Conservation (phyloP, 2,797 vertebrate species). For the Mormyrus hasselquistii region DNA sequence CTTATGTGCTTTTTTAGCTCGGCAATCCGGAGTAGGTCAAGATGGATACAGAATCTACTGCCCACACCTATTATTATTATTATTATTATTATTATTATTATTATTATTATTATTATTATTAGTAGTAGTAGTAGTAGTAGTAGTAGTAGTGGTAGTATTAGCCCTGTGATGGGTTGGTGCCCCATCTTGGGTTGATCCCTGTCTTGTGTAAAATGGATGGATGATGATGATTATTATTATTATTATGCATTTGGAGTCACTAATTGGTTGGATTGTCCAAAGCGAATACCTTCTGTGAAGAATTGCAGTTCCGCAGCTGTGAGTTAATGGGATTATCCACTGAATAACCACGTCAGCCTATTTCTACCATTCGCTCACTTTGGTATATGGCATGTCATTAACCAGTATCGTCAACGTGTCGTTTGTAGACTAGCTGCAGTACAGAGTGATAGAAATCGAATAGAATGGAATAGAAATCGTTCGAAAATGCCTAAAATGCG, state of each 20-base stretch:
- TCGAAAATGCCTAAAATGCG: background rate
- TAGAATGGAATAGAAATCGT: background rate
- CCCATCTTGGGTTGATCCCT: too few relatives aligned
- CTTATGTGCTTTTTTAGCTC: background rate
- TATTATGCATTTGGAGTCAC: background rate
- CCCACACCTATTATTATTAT: background rate
- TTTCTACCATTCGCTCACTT: background rate
- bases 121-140: too few relatives aligned
- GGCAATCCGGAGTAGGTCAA: background rate
- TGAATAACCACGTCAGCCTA: background rate
- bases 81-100: background rate
- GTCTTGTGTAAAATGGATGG: too few relatives aligned
- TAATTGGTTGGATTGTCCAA: background rate
- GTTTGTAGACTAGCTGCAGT: background rate
- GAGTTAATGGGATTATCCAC: background rate
- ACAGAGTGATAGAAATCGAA: background rate
- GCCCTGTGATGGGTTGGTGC: too few relatives aligned
- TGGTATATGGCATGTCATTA: background rate
- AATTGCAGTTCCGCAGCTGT: background rate
- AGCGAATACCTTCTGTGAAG: background rate
- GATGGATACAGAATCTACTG: background rate
- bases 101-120: too few relatives aligned
- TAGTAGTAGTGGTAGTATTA: background rate
- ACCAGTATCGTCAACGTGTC: background rate
- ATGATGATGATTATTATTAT: background rate